Evolutionary conservation across 2,888 invertebrate species (phyloP).

Genomic region (Lamproptera curius): DNA sequence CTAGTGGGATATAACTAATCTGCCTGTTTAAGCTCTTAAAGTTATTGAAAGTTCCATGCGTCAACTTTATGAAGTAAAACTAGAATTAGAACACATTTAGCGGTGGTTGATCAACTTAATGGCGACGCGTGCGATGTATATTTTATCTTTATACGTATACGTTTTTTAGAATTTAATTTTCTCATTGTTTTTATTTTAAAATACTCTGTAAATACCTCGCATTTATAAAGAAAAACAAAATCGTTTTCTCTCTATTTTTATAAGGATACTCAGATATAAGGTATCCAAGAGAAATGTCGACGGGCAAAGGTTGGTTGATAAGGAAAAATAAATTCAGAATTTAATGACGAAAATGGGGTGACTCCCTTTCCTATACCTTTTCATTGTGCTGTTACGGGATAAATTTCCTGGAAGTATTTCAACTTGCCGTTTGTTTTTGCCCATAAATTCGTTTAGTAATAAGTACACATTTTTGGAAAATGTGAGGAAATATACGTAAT

Average conservation of each 20-base stretch:
- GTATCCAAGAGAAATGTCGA: not conserved
- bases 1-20: no score
- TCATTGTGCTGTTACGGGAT: not conserved
- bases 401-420: not conserved
- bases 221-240: no score
- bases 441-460: not conserved
- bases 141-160: no score
- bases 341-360: slow-evolving; percentile 25
- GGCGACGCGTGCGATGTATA: no score
- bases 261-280: not conserved
- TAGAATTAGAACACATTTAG: no score
- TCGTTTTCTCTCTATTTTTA: not conserved
- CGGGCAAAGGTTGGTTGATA: slow-evolving; percentile 24
- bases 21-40: no score
- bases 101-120: no score
- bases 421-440: not conserved
- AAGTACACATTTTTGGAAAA: not conserved
- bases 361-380: not conserved
- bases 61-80: no score
- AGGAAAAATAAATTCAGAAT: slow-evolving; percentile 28
- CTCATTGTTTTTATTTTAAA: no score
- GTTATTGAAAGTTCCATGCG: no score
- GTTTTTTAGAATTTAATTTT: no score
- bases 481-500: not conserved
- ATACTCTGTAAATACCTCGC: no score